Evolutionary conservation across 1,140 invertebrate species (phyloP), one percentile per base, ranked within the genome.

Genomic region (Drosophila miranda): DNA sequence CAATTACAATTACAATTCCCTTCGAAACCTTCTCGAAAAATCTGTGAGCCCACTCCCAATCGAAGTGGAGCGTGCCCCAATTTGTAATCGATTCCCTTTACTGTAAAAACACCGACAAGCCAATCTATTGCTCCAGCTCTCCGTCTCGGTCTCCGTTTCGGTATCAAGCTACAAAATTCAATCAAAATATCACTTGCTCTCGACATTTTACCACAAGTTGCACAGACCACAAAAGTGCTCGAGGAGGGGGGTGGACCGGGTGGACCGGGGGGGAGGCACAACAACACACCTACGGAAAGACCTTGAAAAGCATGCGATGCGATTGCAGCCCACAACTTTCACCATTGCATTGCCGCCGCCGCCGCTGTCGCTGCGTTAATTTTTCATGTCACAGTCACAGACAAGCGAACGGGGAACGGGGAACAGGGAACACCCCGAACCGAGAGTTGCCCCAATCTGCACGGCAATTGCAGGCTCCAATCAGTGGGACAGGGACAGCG

Each of bases 231-330:
- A 72, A 49, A 54, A 38, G n/a, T 46, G 68, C 45, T 55, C 19
- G 23, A 49, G 48, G 68, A 50, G 28, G 41, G 44, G 42, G 42
- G 13, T 13, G 42, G n/a, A 16, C 16, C 16, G 16, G 34, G 34
- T 13, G 34, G 9, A 5, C n/a, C 34, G 6, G 6, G 14, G 19
- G 5, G 14, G 48, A 48, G 34, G 34, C 4, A 38, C 34, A 13
- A 30, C 26, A 48, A 30, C 26, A 48, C 51, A 60, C 62, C 58
- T 48, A 60, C 45, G 43, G 34, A 84, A 84, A 84, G 80, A 84
- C 80, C 80, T 84, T 84, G 80, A 84, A 84, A 84, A 84, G 53
- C 80, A 84, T 82, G 74, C 66, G 52, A 44, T 26, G 57, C 54
- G 50, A 75, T 50, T 67, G 52, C 51, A 51, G 43, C 54, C 61